Base-by-base conservation (phyloP, 2,888 invertebrate genomes). In the Nomada fucata region DNA sequence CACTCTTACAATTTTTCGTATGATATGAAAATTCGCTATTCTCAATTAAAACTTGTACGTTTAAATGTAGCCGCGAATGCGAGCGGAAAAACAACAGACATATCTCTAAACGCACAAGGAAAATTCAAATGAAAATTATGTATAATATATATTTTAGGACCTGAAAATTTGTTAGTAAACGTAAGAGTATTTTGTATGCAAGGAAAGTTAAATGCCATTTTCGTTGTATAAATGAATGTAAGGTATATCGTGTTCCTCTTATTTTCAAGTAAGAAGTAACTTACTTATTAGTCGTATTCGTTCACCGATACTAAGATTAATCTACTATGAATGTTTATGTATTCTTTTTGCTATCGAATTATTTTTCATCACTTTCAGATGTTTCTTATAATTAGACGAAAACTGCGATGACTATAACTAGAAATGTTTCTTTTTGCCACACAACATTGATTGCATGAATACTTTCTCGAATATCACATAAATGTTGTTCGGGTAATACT, bases 201-300 rank as follows among this genome's bases (percentile, higher is more conserved):
- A 68, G 57, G 44, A 68, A 23, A 63, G 52, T 59, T 70, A 20
- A 69, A 79, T 52, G 79, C 68, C 64, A 74, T 70, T 78, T 53
- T 53, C 59, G 0, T 29, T 29, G 23, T 44, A 29, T 53, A 26
- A 10, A 53, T 67, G 68, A 42, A 67, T 61, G 55, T 63, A 36
- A 69, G 29, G 57, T 64, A 63, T 47, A 68, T 79, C 74, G 74
- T 82, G 82, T 76, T 76, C 68, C 80, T 82, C 64, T 52, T 75
- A 75, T 20, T 36, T 80, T 60, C 59, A 63, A 42, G 26, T 44
- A 20, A 52, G 13, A 63, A 52, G 15, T n/a, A 26, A 18, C 57
- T 73, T 64, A 36, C 36, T 36, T 36, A 7, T 36, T 36, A 68
- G n/a, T 60, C 29, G 73, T 74, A 68, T 79, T 76, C 26, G 13